Base-by-base conservation (phyloP, 2,888 invertebrate genomes). In the Tinea pellionella region DNA sequence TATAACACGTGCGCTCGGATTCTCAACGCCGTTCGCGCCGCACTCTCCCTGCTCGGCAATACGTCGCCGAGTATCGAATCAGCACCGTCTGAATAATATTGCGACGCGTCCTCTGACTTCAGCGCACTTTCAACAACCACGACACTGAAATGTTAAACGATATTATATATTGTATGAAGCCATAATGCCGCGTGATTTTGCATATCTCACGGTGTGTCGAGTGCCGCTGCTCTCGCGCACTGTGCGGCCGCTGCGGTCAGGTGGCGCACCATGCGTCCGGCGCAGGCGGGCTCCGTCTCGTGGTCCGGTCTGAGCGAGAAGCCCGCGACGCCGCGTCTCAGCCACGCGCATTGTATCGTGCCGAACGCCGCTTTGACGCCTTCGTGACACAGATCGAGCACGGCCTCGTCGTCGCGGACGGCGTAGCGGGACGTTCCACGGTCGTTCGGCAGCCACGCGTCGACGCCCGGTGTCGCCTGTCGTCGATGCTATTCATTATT, bases 311-410 rank as follows among this genome's bases (percentile, higher is more conserved):
- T 74, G 0, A 85, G 65, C 1, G 85, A 67, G 0, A 85, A 63
- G 6, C 86, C 87, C 0, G 74, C 61, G 0, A 74, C 70, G 11
- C 84, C 84, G 60, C 77, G 69, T 42, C 77, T 72, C 8, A 85
- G 61, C 86, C 87, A 87, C 8, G 70, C 63, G 59, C 86, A 86
- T 61, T 77, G 79, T 0, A 72, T 73, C 15, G 69, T 67, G 0
- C 77, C 70, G 12, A 87, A 56, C n/a, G 76, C 73, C 0, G 75
- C 75, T 1, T 63, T 64, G 0, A 76, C 65, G 12, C 63, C 66
- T 13, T 79, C 74, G 0, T 82, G 84, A 62, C 87, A 87, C 0
- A 84, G 68, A 65, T 87, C 80, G 1, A 86, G 58, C 0, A 80
- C 0, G 0, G 77, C 74, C 59, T 79, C 81, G 16, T 72, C 71